Evolutionary conservation across 2,797 vertebrate species (phyloP).

Genomic region (Parauchenoglanis ngamensis): DNA sequence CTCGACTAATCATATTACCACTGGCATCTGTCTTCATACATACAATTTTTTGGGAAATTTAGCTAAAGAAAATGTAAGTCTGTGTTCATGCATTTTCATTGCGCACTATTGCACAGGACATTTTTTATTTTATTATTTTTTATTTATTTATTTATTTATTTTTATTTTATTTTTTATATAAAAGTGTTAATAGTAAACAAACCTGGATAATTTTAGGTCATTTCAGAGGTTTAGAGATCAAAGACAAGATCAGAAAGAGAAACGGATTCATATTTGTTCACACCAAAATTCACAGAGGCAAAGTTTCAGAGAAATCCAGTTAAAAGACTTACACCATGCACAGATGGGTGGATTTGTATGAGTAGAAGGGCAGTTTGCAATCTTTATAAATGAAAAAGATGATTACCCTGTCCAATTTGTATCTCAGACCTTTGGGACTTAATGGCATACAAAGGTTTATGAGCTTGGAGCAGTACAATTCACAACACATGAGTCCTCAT

Average conservation of each 20-base stretch:
- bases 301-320: neutral
- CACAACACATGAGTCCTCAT: constrained; percentile 20
- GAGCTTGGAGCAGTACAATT: constrained; percentile 18
- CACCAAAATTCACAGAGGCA: neutral
- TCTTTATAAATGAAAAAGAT: constrained; percentile 26
- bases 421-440: constrained; percentile 17
- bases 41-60: neutral
- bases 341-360: neutral
- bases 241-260: neutral
- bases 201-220: neutral
- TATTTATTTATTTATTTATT: too few species aligned
- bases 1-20: neutral
- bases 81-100: neutral
- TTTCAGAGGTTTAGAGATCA: neutral
- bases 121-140: too few species aligned
- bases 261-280: too few species aligned
- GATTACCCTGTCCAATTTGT: constrained; percentile 33
- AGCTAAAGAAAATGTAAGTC: neutral
- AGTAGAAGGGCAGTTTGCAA: constrained; percentile 4
- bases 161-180: too few species aligned
- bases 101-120: neutral
- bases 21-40: neutral
- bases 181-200: neutral
- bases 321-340: neutral
- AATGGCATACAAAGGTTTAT: constrained; percentile 19